phyloP scores from a whole-genome alignment of 1,140 invertebrate species.

The Ostrea edulis region DNA sequence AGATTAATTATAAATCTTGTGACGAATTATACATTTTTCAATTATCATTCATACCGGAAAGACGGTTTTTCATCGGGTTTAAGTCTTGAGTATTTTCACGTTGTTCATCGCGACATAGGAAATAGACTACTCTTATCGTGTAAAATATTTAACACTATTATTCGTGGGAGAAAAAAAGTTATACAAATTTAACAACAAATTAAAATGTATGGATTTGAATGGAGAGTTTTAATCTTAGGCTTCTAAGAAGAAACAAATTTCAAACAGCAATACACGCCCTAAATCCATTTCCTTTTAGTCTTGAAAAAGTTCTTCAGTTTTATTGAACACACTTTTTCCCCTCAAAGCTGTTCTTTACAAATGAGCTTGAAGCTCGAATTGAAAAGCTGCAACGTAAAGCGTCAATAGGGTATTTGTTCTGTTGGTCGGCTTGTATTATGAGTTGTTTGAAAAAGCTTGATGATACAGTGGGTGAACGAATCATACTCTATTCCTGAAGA shows the following conservation, averaged over 20 bases:
- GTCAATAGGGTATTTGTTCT: slow-evolving; percentile 35
- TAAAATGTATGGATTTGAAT: slow-evolving; percentile 27
- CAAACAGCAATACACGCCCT: slow-evolving; percentile 24
- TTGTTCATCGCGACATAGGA: background rate
- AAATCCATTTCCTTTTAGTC: slow-evolving; percentile 35
- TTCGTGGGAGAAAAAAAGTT: slow-evolving; percentile 34
- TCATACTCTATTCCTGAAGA: background rate
- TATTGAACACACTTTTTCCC: slow-evolving; percentile 37
- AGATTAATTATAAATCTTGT: slow-evolving; percentile 31
- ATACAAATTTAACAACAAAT: slow-evolving; percentile 40
- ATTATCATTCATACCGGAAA: slow-evolving; percentile 32
- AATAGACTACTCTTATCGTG: background rate
- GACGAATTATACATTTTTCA: slow-evolving; percentile 35
- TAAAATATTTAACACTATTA: slow-evolving; percentile 27
- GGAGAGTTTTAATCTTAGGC: slow-evolving; percentile 30
- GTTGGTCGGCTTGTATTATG: slow-evolving; percentile 28
- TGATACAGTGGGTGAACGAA: background rate
- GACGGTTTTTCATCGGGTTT: background rate
- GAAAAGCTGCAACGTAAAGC: slow-evolving; percentile 33
- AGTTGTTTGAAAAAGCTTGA: slow-evolving; percentile 32
- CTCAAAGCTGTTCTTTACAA: slow-evolving; percentile 37
- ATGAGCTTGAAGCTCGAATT: slow-evolving; percentile 34
- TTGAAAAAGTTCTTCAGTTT: slow-evolving; percentile 33
- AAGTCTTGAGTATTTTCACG: background rate
- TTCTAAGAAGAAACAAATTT: slow-evolving; percentile 36